These are phyloP conservation scores for Drosophila prostipennis DNA, from an alignment of 2,888 invertebrate genomes.

Conservation along the genomic window DNA sequence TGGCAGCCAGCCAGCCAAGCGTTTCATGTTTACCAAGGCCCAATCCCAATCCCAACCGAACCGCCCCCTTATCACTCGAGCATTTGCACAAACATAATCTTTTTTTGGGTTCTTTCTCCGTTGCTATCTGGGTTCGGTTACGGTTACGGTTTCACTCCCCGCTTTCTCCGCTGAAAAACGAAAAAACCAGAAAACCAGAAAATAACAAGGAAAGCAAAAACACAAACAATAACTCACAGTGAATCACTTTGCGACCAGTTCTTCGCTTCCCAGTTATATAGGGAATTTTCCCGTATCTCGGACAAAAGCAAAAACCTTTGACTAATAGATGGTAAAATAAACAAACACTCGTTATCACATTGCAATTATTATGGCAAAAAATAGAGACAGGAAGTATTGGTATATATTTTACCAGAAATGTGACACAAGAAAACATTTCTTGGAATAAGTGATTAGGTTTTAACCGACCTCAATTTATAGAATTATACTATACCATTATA, in stretches of 20 bases:
- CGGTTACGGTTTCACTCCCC: conserved; percentile 28
- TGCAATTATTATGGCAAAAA: neutral
- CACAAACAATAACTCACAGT: conserved; percentile 13
- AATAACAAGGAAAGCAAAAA: neutral
- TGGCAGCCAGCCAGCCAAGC: conserved; percentile 46
- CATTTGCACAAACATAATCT: conserved; percentile 20
- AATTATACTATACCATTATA: no score
- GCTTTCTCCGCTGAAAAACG: conserved; percentile 18
- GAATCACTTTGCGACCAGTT: conserved; percentile 23
- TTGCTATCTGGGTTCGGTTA: conserved; percentile 26
- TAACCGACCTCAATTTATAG: no score
- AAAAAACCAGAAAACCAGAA: no score
- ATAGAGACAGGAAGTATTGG: conserved; percentile 6
- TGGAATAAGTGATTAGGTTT: no score
- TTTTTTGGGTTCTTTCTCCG: conserved; percentile 35
- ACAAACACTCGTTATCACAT: conserved; percentile 12
- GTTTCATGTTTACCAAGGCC: conserved; percentile 34
- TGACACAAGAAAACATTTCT: no score
- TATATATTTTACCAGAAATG: neutral
- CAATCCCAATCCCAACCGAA: neutral
- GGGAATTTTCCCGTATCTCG: conserved; percentile 18
- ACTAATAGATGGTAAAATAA: conserved; percentile 26
- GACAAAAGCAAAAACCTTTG: conserved; percentile 2
- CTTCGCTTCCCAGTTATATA: neutral
- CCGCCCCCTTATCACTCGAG: conserved; percentile 23